phyloP scores from a whole-genome alignment of 1,140 invertebrate species.

The Vanessa atalanta region DNA sequence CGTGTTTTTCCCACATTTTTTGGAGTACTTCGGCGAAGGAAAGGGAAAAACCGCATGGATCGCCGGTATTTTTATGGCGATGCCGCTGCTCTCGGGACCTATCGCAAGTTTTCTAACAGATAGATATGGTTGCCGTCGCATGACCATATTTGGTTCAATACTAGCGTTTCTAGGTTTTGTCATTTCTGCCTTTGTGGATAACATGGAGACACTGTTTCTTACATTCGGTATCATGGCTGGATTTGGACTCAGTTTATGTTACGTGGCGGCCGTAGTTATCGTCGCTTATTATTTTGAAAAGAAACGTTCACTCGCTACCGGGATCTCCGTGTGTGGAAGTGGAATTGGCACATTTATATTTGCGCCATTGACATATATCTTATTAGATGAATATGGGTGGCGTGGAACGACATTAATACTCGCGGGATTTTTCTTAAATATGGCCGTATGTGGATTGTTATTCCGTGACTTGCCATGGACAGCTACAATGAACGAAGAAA shows the following conservation, averaged over 20 bases:
- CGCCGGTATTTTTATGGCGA: conserved; percentile 93
- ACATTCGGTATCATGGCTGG: conserved; percentile 93
- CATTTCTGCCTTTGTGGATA: conserved; percentile 88
- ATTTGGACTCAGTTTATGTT: conserved; percentile 92
- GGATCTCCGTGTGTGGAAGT: conserved; percentile 94
- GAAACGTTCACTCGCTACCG: conserved; percentile 94
- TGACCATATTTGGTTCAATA: conserved; percentile 90
- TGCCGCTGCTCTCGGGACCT: conserved; percentile 93
- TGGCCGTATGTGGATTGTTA: conserved; percentile 92
- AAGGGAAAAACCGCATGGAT: conserved; percentile 95
- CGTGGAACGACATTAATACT: conserved; percentile 90
- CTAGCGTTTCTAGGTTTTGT: conserved; percentile 91
- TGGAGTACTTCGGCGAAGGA: conserved; percentile 88
- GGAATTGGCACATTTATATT: conserved; percentile 95
- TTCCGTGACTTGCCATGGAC: conserved; percentile 92
- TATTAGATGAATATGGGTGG: conserved; percentile 92
- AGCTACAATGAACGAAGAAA: conserved; percentile 83
- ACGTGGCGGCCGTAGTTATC: conserved; percentile 94
- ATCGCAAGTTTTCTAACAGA: conserved; percentile 94
- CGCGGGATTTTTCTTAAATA: conserved; percentile 91
- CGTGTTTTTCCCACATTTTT: conserved; percentile 90
- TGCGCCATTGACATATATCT: conserved; percentile 90
- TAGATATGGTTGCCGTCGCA: conserved; percentile 89
- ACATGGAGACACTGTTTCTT: conserved; percentile 89
- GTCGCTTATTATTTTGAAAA: conserved; percentile 98